A percentile compares a stretch with the other conserved stretches of the same genome.
Evolutionary conservation across 2,113 vertebrate species (phyloP).

Genomic region (Amazona vittata): DNA sequence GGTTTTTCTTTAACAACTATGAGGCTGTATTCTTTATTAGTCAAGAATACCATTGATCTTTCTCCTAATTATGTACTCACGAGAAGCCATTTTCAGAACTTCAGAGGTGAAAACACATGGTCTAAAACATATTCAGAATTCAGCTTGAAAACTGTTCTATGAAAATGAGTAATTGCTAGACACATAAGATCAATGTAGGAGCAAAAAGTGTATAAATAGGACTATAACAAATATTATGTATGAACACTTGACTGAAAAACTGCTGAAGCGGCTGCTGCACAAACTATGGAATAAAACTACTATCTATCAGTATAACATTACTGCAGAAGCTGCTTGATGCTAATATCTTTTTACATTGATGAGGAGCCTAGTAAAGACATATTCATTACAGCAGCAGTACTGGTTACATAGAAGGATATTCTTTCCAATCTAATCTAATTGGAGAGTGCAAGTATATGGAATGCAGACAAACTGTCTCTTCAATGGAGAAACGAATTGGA

Average conservation of each 20-base stretch:
- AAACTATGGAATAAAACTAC: neutral
- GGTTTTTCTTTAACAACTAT: fast-evolving
- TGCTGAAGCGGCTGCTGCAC: neutral
- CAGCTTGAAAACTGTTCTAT: neutral
- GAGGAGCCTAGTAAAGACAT: neutral
- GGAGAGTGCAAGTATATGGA: neutral
- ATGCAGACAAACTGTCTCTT: neutral
- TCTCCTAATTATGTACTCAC: neutral
- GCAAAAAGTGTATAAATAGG: neutral
- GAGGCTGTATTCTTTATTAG: neutral
- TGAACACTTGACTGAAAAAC: neutral
- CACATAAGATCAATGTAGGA: neutral
- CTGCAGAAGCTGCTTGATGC: neutral
- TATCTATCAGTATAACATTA: neutral
- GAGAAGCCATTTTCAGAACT: neutral
- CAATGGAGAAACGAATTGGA: neutral
- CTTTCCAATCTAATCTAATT: neutral
- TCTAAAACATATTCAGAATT: neutral
- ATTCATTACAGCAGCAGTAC: neutral
- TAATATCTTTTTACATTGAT: neutral
- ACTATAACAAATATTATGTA: neutral
- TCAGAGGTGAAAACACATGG: neutral
- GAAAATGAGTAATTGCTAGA: neutral
- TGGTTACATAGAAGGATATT: neutral
- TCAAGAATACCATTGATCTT: neutral